These are phyloP conservation scores for Gambusia holbrooki DNA, from an alignment of 2,113 vertebrate species.

Conservation along the genomic window DNA sequence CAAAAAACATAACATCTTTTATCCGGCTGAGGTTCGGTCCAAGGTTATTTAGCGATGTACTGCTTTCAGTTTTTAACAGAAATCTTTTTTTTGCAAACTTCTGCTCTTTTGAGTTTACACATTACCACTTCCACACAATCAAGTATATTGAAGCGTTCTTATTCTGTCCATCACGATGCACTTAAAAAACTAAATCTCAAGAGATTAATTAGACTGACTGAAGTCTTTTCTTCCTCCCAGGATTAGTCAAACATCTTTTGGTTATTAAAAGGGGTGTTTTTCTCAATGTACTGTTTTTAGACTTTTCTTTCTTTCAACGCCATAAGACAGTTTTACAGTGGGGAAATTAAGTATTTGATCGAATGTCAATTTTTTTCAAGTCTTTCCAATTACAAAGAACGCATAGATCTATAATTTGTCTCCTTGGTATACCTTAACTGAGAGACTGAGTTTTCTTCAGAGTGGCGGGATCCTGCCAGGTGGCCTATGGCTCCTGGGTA, in stretches of 20 bases:
- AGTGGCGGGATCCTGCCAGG: no score
- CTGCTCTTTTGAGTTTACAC: constrained; percentile 8
- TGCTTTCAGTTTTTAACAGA: constrained; percentile 10
- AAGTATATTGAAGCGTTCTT: background rate
- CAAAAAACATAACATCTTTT: background rate
- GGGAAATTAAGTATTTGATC: no score
- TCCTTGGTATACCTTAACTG: no score
- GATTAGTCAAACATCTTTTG: background rate
- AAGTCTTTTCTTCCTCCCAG: background rate
- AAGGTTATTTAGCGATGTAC: background rate
- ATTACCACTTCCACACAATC: constrained; percentile 8
- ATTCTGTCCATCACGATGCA: constrained; percentile 14
- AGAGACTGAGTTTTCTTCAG: no score
- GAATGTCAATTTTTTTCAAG: no score
- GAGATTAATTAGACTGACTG: background rate
- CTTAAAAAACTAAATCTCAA: background rate
- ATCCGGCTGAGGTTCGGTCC: background rate
- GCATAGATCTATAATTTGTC: no score
- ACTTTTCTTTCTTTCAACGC: no score
- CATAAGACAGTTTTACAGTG: no score
- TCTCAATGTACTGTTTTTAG: no score
- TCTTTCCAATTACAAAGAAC: no score
- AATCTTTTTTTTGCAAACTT: constrained; percentile 5
- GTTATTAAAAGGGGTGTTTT: background rate
- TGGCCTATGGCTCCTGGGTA: no score